Conservation (phyloP, 2,797 vertebrate species). For the Epinephelus malabaricus region DNA sequence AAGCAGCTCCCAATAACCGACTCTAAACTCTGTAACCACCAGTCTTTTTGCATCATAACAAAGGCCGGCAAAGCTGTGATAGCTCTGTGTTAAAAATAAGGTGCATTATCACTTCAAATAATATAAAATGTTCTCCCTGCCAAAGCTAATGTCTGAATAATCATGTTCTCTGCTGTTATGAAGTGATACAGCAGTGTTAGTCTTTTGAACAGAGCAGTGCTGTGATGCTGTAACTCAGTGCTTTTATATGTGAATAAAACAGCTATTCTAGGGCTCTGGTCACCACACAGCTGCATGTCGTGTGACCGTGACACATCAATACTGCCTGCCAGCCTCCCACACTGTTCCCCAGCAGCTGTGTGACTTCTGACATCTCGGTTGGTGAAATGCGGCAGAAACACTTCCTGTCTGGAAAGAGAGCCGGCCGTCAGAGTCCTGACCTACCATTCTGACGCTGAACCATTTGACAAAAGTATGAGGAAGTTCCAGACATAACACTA, state of each 20-base stretch:
- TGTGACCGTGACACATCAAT: constrained; percentile 53
- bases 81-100: neutral
- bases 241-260: constrained; percentile 23
- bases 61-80: neutral
- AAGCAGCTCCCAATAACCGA: neutral
- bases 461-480: neutral
- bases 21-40: neutral
- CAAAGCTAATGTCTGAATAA: neutral
- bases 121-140: neutral
- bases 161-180: neutral
- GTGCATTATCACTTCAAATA: neutral
- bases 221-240: neutral
- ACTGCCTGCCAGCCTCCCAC: constrained; percentile 27
- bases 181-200: neutral
- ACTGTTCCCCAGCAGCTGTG: constrained; percentile 31
- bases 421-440: constrained; percentile 34
- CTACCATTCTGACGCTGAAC: constrained; percentile 9
- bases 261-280: constrained; percentile 29
- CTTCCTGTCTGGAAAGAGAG: constrained; percentile 66
- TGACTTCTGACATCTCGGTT: constrained; percentile 51
- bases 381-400: constrained; percentile 36
- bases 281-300: constrained; percentile 41
- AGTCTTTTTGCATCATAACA: neutral
- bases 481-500: neutral
- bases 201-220: neutral